Evolutionary conservation across 2,888 invertebrate species (phyloP).

Genomic region (Epistrophe grossulariae): DNA sequence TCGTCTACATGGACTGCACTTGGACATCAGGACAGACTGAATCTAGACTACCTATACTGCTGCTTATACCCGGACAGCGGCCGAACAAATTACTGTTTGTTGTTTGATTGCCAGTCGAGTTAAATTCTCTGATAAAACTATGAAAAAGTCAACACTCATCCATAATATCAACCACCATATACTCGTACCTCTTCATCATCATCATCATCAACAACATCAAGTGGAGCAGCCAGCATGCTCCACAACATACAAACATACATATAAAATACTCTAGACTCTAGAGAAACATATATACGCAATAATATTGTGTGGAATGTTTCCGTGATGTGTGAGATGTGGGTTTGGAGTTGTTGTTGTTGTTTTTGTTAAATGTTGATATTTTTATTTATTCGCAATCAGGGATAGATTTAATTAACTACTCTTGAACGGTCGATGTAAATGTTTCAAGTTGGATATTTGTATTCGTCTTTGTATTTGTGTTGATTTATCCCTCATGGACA

Average conservation of each 20-base stretch:
- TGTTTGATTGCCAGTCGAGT: conserved; percentile 62
- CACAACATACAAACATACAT: not conserved
- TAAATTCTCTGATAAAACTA: conserved; percentile 56
- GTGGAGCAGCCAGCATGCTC: conserved; percentile 11
- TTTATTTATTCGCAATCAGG: conserved; percentile 72
- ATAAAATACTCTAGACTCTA: not conserved
- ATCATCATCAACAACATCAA: conserved; percentile 28
- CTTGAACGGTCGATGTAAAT: conserved; percentile 46
- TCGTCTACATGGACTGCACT: not conserved
- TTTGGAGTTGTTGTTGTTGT: not conserved
- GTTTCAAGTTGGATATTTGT: conserved; percentile 19
- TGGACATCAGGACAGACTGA: not conserved
- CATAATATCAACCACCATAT: conserved; percentile 36
- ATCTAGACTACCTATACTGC: not conserved
- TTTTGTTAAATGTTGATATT: conserved; percentile 16
- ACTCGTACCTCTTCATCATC: conserved; percentile 18
- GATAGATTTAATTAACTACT: conserved; percentile 76
- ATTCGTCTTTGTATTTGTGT: conserved; percentile 2
- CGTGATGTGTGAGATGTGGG: conserved; percentile 20
- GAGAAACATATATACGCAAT: conserved; percentile 28
- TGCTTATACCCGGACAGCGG: not conserved
- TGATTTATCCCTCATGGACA: conserved; percentile 51
- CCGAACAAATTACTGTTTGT: conserved; percentile 70
- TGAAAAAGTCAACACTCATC: conserved; percentile 54
- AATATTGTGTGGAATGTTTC: conserved; percentile 57